phyloP scores from a whole-genome alignment of 2,797 vertebrate species.

The Heliangelus exortis region DNA sequence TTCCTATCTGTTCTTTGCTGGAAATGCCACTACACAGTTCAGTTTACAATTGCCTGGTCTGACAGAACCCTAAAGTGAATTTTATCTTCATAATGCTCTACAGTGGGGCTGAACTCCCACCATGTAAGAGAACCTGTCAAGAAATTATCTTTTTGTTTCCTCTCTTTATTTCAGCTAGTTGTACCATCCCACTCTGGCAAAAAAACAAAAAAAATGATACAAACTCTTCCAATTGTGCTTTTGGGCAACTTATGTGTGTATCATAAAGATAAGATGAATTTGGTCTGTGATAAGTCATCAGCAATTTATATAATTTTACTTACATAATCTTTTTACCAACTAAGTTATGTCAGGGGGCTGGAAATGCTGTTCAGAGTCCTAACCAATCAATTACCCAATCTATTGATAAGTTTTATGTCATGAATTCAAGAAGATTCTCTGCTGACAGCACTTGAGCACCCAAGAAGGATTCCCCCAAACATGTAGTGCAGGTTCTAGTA shows the following conservation, averaged over 20 bases:
- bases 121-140: background rate
- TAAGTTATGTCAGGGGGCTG: background rate
- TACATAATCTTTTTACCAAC: background rate
- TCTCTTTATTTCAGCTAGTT: background rate
- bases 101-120: background rate
- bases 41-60: background rate
- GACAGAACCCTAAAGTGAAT: background rate
- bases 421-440: background rate
- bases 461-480: rapidly evolving
- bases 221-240: background rate
- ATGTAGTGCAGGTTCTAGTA: background rate
- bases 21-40: background rate
- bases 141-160: background rate
- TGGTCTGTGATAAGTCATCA: background rate
- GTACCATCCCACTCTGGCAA: background rate
- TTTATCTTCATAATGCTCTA: background rate
- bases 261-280: background rate
- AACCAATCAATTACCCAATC: background rate
- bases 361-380: background rate
- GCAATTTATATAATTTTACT: background rate
- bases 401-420: background rate
- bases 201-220: background rate
- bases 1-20: background rate
- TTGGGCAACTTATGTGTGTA: background rate
- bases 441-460: rapidly evolving